Evolutionary conservation across 2,888 invertebrate species (phyloP).

Genomic region (Chalcis sispes): DNA sequence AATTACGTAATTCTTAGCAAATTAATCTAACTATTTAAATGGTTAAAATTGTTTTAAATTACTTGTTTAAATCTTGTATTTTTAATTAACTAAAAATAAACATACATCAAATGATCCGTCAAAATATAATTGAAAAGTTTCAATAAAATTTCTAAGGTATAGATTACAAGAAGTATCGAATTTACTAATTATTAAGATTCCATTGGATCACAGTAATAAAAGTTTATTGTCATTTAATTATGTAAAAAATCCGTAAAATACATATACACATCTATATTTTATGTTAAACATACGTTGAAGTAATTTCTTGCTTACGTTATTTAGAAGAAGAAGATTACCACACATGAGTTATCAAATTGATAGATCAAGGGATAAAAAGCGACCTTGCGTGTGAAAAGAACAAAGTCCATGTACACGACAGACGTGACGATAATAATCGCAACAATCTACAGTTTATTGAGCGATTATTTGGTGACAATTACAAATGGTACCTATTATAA

Average conservation of each 20-base stretch:
- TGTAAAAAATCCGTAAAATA: background rate
- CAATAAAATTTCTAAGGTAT: no score
- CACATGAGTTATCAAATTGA: constrained; percentile 9
- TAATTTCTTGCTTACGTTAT: background rate
- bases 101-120: background rate
- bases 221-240: background rate
- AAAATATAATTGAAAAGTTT: background rate
- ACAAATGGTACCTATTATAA: no score
- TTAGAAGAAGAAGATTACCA: constrained; percentile 19
- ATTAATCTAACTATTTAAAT: background rate
- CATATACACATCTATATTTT: background rate
- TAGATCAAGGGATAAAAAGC: constrained; percentile 21
- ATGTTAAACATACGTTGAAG: background rate
- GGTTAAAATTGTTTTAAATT: background rate
- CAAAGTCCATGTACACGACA: background rate
- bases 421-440: no score
- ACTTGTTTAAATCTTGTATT: constrained; percentile 2
- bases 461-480: no score
- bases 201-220: constrained; percentile 33
- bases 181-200: constrained; percentile 45
- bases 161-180: constrained; percentile 28
- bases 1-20: background rate
- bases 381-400: background rate
- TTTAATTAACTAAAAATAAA: no score
- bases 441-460: no score